Evolutionary conservation across 2,113 vertebrate genomes (phyloP), one percentile per base, ranked within the genome.

Genomic region (Pithys albifrons): DNA sequence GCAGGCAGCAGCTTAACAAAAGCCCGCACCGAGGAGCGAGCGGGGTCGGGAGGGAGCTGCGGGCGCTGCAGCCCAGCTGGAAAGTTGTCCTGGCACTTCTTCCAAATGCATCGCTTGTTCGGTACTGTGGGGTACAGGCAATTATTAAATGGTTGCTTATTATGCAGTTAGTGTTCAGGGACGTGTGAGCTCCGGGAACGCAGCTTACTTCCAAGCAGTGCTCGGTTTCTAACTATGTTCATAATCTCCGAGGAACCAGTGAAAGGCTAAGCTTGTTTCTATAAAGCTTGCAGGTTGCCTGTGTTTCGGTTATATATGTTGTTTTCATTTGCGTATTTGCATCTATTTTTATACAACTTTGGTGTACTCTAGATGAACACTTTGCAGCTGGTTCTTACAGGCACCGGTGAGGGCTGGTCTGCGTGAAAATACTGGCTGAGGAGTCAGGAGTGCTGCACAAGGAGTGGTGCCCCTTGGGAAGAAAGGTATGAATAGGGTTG

Each of bases 81-180:
- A 24, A 58, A 88, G 89, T 78, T 88, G 65, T 75, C 54, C 92
- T 94, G 85, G 52, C 85, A 91, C 58, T 45, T 71, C 81, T 69
- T 80, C 59, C 45, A 70, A 87, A 66, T 35, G 75, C 72, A n/a
- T 74, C 20, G 37, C 77, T 75, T 57, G 8, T 72, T 82, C 80
- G 23, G 61, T 62, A 4, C 69, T 86, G 61, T 87, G 85, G 93
- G 69, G 93, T 82, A 89, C 7, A 10, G 72, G 73, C 67, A 33
- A 1, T 62, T 96, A 67, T 71, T 88, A 82, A 88, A 64, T 52
- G 71, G 54, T 70, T 80, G 61, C 52, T 95, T 80, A 41, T 57
- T 81, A 58, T 59, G 66, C 71, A 58, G 93, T 79, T 37, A 64
- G 14, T 73, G 94, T 67, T 88, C 39, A 91, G 71, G 89, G 93